Evolutionary conservation across 2,797 vertebrate species (phyloP).

Genomic region (Neostethus bicornis): DNA sequence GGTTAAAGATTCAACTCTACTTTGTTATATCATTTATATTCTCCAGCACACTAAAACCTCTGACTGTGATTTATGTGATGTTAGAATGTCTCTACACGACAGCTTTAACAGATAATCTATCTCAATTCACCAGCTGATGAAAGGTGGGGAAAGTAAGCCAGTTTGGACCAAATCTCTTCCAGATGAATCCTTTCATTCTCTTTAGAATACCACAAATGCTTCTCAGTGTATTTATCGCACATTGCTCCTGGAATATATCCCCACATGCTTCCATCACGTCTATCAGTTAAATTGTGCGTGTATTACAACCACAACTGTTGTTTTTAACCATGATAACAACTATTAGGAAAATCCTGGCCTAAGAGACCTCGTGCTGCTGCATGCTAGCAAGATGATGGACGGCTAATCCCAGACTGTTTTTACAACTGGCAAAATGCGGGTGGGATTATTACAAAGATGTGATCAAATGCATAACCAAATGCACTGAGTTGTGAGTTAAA

Average conservation of each 20-base stretch:
- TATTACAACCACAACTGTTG: not conserved
- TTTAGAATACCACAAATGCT: constrained; percentile 32
- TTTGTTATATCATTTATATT: not conserved
- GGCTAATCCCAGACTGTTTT: not conserved
- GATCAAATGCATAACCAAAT: not conserved
- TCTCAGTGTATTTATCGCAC: constrained; percentile 2
- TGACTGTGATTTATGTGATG: constrained; percentile 4
- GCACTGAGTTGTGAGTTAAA: not conserved
- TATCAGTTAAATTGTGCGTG: constrained; percentile 5
- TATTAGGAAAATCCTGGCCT: not conserved
- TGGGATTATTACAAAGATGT: not conserved
- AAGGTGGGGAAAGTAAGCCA: constrained; percentile 51
- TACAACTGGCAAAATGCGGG: not conserved
- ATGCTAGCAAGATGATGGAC: not conserved
- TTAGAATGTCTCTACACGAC: constrained; percentile 7
- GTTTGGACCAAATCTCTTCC: constrained; percentile 30
- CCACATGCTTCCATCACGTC: constrained; percentile 13
- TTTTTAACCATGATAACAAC: not conserved
- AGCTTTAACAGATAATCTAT: constrained; percentile 30
- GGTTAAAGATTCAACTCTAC: not conserved
- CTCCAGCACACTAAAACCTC: not conserved
- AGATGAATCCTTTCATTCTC: constrained; percentile 18
- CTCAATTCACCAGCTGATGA: constrained; percentile 14
- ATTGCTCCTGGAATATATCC: constrained; percentile 34
- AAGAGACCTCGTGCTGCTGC: not conserved